phyloP scores from a whole-genome alignment of 2,113 vertebrate species.

The Hyla sarda region DNA sequence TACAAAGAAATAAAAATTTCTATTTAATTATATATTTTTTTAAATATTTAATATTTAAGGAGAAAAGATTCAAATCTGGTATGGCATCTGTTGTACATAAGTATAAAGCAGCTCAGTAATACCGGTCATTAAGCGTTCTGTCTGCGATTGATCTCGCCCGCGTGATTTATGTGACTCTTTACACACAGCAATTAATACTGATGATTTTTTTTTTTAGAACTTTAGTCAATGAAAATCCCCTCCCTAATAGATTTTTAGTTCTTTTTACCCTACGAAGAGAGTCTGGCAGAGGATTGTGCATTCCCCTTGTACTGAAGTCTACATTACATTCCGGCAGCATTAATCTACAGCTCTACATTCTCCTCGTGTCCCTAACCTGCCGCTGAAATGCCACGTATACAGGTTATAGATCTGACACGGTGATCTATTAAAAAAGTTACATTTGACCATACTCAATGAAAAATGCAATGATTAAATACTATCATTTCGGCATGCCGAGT shows the following conservation, averaged over 20 bases:
- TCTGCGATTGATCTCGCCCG: conserved; percentile 11
- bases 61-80: neutral
- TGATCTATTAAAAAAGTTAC: conserved; percentile 59
- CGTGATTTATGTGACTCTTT: conserved; percentile 49
- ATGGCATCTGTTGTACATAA: neutral
- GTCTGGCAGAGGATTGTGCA: conserved; percentile 31
- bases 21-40: neutral
- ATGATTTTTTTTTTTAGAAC: conserved; percentile 40
- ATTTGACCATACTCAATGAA: conserved; percentile 58
- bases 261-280: conserved; percentile 14
- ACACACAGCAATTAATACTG: conserved; percentile 45
- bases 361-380: conserved; percentile 43
- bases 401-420: conserved; percentile 58
- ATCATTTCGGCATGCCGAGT: conserved; percentile 46
- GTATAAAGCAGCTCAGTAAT: neutral
- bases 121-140: conserved; percentile 17
- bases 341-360: conserved; percentile 50
- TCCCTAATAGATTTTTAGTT: conserved; percentile 42
- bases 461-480: conserved; percentile 57
- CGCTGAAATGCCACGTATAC: conserved; percentile 55
- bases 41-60: neutral
- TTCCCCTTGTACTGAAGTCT: conserved; percentile 44
- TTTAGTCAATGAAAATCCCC: conserved; percentile 50
- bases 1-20: too few species aligned
- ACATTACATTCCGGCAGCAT: conserved; percentile 52